Evolutionary conservation across 2,888 invertebrate genomes (phyloP).

Genomic region (Dromius quadrimaculatus): DNA sequence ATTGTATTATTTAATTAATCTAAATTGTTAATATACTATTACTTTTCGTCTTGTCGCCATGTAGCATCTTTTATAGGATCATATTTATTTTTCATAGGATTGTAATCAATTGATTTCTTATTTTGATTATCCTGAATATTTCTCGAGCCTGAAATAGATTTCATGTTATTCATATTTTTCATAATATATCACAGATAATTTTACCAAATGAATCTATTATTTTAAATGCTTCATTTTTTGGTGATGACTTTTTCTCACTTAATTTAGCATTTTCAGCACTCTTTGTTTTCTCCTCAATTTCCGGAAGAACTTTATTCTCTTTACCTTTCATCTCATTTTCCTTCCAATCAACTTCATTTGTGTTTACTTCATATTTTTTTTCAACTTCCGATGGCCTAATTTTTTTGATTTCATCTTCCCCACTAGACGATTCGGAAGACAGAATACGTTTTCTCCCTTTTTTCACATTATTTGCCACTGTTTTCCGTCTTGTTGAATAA

Average conservation of each 20-base stretch:
- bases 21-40: constrained; percentile 58
- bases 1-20: not conserved
- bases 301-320: not conserved
- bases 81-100: constrained; percentile 78
- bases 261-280: not conserved
- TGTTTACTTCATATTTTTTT: not conserved
- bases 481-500: too few species aligned
- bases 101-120: constrained; percentile 15
- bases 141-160: too few species aligned
- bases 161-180: too few species aligned
- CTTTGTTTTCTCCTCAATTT: not conserved
- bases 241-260: not conserved
- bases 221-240: too few species aligned
- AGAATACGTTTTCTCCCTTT: constrained; percentile 58
- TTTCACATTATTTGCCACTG: constrained; percentile 45
- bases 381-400: constrained; percentile 42
- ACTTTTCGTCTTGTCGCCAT: constrained; percentile 82
- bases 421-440: constrained; percentile 62
- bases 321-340: not conserved
- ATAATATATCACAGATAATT: too few species aligned
- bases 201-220: too few species aligned
- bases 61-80: constrained; percentile 86
- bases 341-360: not conserved
- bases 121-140: not conserved
- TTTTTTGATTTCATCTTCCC: constrained; percentile 58